These are phyloP conservation scores for Diploscapter pachys DNA, from an alignment of 1,140 invertebrate genomes.

Conservation along the genomic window DNA sequence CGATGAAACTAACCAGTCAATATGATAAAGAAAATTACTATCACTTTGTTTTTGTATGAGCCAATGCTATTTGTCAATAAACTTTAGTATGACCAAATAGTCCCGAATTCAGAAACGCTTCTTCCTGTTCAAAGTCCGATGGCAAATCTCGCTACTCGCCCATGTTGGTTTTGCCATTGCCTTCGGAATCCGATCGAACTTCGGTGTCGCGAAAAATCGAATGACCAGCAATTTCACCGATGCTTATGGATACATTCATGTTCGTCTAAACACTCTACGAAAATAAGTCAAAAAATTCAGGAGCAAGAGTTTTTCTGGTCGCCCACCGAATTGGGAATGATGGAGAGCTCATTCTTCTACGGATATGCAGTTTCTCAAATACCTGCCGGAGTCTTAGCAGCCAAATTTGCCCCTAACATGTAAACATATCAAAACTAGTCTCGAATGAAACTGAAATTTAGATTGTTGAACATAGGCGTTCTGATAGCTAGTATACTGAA, in stretches of 20 bases:
- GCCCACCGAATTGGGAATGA: slow-evolving; percentile 72
- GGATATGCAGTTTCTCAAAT: slow-evolving; percentile 96
- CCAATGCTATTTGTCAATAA: background rate
- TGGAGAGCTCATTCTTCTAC: slow-evolving; percentile 97
- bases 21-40: background rate
- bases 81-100: background rate
- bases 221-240: slow-evolving; percentile 41
- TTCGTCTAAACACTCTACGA: background rate
- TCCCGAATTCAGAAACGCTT: slow-evolving; percentile 30
- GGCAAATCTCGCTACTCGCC: slow-evolving; percentile 35
- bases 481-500: slow-evolving; percentile 83
- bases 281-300: slow-evolving; percentile 14
- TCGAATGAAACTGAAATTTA: background rate
- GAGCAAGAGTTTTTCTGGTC: slow-evolving; percentile 74
- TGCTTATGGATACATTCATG: slow-evolving; percentile 34
- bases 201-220: slow-evolving; percentile 35
- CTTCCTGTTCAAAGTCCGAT: slow-evolving; percentile 32
- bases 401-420: slow-evolving; percentile 87
- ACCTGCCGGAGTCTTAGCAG: slow-evolving; percentile 91
- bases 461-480: slow-evolving; percentile 88
- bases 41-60: background rate
- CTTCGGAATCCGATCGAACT: slow-evolving; percentile 41
- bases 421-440: background rate
- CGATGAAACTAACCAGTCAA: background rate
- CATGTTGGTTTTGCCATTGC: slow-evolving; percentile 39